A percentile compares a stretch with the other conserved stretches of the same genome.
These are phyloP conservation scores for Tinea semifulvella DNA, from an alignment of 2,888 invertebrate species.

Conservation along the genomic window DNA sequence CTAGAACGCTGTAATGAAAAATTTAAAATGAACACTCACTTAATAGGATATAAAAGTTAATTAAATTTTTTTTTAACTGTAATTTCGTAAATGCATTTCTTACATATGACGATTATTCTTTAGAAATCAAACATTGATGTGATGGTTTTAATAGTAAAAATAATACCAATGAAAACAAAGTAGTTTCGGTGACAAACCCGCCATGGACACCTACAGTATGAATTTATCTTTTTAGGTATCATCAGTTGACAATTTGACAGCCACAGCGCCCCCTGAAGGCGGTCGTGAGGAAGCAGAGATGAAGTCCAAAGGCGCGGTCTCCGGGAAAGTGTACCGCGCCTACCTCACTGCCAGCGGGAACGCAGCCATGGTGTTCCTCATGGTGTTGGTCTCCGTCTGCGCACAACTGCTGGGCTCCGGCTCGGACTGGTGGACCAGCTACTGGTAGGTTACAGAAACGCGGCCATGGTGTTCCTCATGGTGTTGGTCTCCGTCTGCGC, in stretches of 20 bases:
- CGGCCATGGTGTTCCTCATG: conserved; percentile 66
- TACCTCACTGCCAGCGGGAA: conserved; percentile 80
- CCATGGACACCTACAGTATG: no score
- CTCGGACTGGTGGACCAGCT: conserved; percentile 81
- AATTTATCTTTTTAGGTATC: conserved; percentile 48
- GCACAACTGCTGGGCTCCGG: conserved; percentile 77
- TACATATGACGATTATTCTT: no score
- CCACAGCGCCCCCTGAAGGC: conserved; percentile 56
- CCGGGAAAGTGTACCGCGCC: conserved; percentile 67
- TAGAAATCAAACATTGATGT: no score
- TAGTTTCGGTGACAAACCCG: no score
- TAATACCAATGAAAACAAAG: no score
- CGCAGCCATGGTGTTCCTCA: conserved; percentile 63
- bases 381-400: conserved; percentile 69
- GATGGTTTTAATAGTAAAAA: no score
- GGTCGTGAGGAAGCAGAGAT: conserved; percentile 67
- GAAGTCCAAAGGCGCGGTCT: conserved; percentile 70
- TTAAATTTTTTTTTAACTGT: no score
- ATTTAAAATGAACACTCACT: no score
- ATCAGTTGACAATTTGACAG: conserved; percentile 65
- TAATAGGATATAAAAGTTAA: no score
- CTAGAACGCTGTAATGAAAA: no score
- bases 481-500: conserved; percentile 70
- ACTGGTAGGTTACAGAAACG: conserved; percentile 76
- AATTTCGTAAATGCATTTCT: no score